Base-by-base conservation (phyloP, 2,888 invertebrate species). In the Aproaerema taeniolella region DNA sequence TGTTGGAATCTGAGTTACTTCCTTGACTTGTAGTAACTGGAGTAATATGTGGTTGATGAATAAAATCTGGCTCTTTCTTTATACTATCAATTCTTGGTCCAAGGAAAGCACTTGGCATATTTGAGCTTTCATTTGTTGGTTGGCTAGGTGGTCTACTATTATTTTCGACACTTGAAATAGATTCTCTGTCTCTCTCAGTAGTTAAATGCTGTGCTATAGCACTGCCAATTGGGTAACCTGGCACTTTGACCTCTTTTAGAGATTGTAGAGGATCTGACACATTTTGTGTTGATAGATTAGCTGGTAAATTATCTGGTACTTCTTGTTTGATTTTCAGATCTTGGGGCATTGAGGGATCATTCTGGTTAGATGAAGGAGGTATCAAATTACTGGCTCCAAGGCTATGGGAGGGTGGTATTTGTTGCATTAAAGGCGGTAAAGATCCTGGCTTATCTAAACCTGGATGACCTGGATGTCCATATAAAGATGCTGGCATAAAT, bases 161-260 rank as follows among this genome's bases (percentile, higher is more conserved):
- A 47, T 82, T 86, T 60, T 86, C 86, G 39, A 83, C 74, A 65
- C 78, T 85, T 38, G 85, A 80, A 51, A 81, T 73, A 33, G 83
- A 81, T 53, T 86, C 83, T 52, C 85, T 71, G 41, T 87, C 87
- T 51, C 88, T 79, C 55, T 86, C 87, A 28, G 81, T 83, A 52
- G 67, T 82, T 48, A 83, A 65, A 62, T 87, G 82, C 53, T 83
- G 83, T 39, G 83, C 79, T 58, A 85, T 83, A 15, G 85, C 75
- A 70, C 82, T 83, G 46, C 89, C 88, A 31, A 89, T 87, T 42
- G 91, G 89, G 61, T 90, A 91, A 24, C 92, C 92, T 26, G 92
- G 92, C 6, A 93, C 93, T 86, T 93, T 93, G 0, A 94, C 93
- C 68, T 93, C 93, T 64, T 93, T 92, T 6, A 94, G 76, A 50